Base-by-base conservation (phyloP, 2,888 invertebrate genomes). In the Melipona beecheii region DNA sequence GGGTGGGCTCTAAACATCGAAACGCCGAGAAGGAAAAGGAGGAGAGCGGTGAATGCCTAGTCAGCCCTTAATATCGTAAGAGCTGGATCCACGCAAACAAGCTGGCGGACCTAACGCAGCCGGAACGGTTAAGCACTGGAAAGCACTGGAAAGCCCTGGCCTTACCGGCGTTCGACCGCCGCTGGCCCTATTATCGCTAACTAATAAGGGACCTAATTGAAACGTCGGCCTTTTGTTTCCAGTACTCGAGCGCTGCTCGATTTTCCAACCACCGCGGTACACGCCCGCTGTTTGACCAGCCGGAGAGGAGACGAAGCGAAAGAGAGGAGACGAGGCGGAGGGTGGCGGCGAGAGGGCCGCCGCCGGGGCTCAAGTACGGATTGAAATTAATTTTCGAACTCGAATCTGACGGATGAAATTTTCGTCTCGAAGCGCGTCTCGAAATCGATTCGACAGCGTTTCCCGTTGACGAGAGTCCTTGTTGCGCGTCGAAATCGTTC, bases 161-260 rank as follows among this genome's bases (percentile, higher is more conserved):
- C 54, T 83, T 82, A 85, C 68, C 86, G 43, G 43, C 43, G 81
- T 83, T 78, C 87, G 85, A 90, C 89, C 87, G 84, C 81, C 89
- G 89, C 87, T 91, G 88, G 92, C 91, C 90, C 93, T 93, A 94
- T 94, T 94, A 94, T 93, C 92, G 92, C 92, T 91, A 92, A 93
- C 94, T 94, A 94, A 94, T 94, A 93, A 93, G 93, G 92, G 92
- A 91, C 92, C 92, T 93, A 94, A 94, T 94, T 94, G 93, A 93
- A 94, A 93, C 91, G 92, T 92, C 92, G 90, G 90, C 87, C 91
- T 92, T 92, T 92, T 92, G 89, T 90, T 90, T 90, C 84, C 87
- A 82, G 78, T 73, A 87, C 90, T 89, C 85, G 85, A 89, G 75
- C 83, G 83, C 74, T 81, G 86, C 83, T 86, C 90, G 90, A 78